phyloP scores from a whole-genome alignment of 2,797 vertebrate genomes.

The Sebastolobus alascanus region DNA sequence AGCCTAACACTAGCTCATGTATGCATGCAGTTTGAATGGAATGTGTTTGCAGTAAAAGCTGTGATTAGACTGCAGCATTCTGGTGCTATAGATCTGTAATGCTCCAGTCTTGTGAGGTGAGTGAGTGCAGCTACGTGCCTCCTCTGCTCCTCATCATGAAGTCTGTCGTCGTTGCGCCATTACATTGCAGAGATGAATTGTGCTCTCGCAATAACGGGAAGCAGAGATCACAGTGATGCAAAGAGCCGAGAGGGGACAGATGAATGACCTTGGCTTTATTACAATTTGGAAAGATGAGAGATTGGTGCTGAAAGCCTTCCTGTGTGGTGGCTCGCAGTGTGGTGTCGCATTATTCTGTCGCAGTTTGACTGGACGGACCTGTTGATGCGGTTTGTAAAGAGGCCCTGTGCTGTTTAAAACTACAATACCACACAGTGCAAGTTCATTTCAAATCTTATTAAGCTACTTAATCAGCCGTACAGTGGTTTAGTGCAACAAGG shows the following conservation, averaged over 20 bases:
- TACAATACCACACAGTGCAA: fast-evolving
- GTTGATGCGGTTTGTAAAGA: slow-evolving; percentile 61
- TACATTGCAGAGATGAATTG: slow-evolving; percentile 5
- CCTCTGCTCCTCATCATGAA: slow-evolving; percentile 46
- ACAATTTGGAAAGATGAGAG: neutral
- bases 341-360: slow-evolving; percentile 68
- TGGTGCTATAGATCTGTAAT: neutral
- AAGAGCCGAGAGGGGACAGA: neutral
- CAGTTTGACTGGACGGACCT: slow-evolving; percentile 72
- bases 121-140: slow-evolving; percentile 69
- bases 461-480: neutral
- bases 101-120: neutral
- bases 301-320: neutral
- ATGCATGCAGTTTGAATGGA: too few relatives aligned
- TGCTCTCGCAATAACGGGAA: neutral
- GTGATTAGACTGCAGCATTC: neutral
- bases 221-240: neutral
- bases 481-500: neutral
- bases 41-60: fast-evolving
- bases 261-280: neutral
- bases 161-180: slow-evolving; percentile 38
- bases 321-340: neutral
- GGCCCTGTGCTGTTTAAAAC: neutral
- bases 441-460: neutral
- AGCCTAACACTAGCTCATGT: fast-evolving